Evolutionary conservation across 2,113 vertebrate genomes (phyloP).

Genomic region (Candoia aspera): DNA sequence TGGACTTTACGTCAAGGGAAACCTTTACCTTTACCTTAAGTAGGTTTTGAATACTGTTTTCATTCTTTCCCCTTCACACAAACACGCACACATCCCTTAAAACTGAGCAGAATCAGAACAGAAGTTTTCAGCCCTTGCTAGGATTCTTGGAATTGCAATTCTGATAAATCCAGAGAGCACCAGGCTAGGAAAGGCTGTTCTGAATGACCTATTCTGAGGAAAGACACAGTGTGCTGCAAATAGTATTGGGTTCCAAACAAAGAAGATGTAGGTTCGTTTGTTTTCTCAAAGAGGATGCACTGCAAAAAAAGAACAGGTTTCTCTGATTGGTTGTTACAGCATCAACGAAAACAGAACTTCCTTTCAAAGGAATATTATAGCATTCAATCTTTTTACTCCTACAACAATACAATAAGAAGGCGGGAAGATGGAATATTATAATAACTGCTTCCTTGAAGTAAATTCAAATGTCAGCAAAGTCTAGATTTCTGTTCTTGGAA

Average conservation of each 20-base stretch:
- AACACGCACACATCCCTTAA: neutral
- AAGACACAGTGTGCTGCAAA: neutral
- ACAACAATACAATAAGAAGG: neutral
- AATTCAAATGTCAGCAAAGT: neutral
- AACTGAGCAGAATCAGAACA: neutral
- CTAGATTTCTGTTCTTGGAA: neutral
- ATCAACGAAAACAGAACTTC: neutral
- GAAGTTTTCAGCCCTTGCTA: neutral
- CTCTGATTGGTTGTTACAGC: neutral
- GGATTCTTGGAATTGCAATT: neutral
- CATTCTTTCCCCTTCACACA: neutral
- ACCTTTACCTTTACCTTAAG: too few species aligned
- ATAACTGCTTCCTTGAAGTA: neutral
- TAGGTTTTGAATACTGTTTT: neutral
- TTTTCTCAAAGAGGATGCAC: neutral
- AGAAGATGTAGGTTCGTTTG: neutral
- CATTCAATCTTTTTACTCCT: neutral
- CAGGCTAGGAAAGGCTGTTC: neutral
- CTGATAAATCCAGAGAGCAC: neutral
- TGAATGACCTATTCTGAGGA: neutral
- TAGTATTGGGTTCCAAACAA: neutral
- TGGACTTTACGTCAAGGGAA: too few species aligned
- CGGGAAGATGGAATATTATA: neutral
- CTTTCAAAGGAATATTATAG: neutral
- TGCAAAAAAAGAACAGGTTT: neutral